phyloP scores from a whole-genome alignment of 2,888 invertebrate genomes.

The Athrips mouffetella region DNA sequence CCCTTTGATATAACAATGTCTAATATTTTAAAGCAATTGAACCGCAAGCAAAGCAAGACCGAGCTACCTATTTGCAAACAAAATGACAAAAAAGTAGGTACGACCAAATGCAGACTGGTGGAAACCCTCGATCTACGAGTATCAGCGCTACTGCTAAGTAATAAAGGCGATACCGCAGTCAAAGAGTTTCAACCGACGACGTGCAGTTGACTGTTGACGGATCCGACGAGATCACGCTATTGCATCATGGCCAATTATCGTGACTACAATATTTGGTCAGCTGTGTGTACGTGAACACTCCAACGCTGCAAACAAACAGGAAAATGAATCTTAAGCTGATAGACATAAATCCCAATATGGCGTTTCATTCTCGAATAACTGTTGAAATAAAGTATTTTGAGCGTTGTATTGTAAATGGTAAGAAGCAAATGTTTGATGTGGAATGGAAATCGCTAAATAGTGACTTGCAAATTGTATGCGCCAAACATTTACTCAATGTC shows the following conservation, averaged over 20 bases:
- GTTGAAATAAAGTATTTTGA: conserved; percentile 36
- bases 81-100: too few relatives aligned
- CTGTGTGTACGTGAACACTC: conserved; percentile 45
- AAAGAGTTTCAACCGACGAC: background rate
- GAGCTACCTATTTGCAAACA: too few relatives aligned
- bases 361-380: conserved; percentile 9
- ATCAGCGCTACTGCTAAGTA: too few relatives aligned
- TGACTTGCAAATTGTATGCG: conserved; percentile 43
- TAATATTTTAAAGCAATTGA: too few relatives aligned
- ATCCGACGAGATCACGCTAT: conserved; percentile 62
- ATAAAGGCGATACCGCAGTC: conserved; percentile 9
- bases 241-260: conserved; percentile 76
- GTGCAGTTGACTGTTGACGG: too few relatives aligned
- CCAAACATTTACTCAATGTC: conserved; percentile 59
- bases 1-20: too few relatives aligned
- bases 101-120: too few relatives aligned
- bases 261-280: conserved; percentile 76
- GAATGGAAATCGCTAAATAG: conserved; percentile 33
- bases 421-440: conserved; percentile 31
- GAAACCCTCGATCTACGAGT: too few relatives aligned
- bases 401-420: conserved; percentile 35
- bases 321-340: background rate
- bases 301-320: background rate
- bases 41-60: too few relatives aligned
- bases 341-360: conserved; percentile 27